Percentiles rank a stretch among this genome's conserved stretches.
Conservation (phyloP, 2,113 vertebrate species). For the Bos taurus region ARS-UCD2.0 NC_037337.1:45723501-45724000, state of each 20-base stretch:
- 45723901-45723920: background rate
- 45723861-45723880: background rate
- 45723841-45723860: background rate
- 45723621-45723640: background rate
- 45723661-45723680: background rate
- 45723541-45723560: background rate
- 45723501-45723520: background rate
- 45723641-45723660: background rate
- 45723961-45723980: background rate
- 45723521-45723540: background rate
- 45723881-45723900: background rate
- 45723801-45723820: background rate
- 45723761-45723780: background rate
- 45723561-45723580: background rate
- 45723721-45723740: background rate
- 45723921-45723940: background rate
- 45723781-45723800: background rate
- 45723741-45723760: background rate
- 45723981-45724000: background rate
- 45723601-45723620: background rate
- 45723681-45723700: background rate
- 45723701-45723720: background rate
- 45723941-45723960: background rate
- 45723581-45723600: background rate
- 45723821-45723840: background rate